phyloP scores from a whole-genome alignment of 2,888 invertebrate genomes.

The Lamproptera curius region DNA sequence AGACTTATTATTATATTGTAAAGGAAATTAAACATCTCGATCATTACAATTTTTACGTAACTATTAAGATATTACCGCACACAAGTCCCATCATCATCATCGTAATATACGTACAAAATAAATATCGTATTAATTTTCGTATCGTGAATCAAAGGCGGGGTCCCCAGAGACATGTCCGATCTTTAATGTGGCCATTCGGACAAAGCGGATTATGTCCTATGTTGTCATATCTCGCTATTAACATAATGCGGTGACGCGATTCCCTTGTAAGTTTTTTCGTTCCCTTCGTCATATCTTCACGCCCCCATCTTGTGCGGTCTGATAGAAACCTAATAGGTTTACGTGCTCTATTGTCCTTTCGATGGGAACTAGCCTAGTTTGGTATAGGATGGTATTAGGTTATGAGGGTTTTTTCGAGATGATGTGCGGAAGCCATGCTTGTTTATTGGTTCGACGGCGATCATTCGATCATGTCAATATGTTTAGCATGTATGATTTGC shows the following conservation, averaged over 20 bases:
- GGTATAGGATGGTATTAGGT: constrained; percentile 4
- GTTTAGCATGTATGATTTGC: too few relatives aligned
- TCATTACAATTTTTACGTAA: too few relatives aligned
- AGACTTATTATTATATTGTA: too few relatives aligned
- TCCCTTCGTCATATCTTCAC: constrained; percentile 37
- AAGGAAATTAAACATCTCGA: too few relatives aligned
- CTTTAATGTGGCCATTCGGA: constrained; percentile 63
- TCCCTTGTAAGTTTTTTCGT: constrained; percentile 55
- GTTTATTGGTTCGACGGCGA: too few relatives aligned
- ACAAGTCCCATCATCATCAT: too few relatives aligned
- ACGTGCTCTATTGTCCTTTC: constrained; percentile 8
- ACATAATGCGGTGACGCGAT: constrained; percentile 68
- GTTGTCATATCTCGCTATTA: constrained; percentile 72
- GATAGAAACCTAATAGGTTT: constrained; percentile 26
- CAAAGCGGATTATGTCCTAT: constrained; percentile 72
- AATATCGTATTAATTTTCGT: constrained; percentile 64
- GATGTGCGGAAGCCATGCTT: not conserved
- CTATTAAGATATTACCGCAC: too few relatives aligned
- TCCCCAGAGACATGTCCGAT: constrained; percentile 49
- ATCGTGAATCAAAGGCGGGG: constrained; percentile 66
- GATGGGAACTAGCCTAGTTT: constrained; percentile 4
- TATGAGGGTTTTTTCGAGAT: not conserved
- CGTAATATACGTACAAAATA: constrained; percentile 36
- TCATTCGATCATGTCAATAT: too few relatives aligned
- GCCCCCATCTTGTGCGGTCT: constrained; percentile 56